A percentile compares a stretch with the other conserved stretches of the same genome.
phyloP scores from a whole-genome alignment of 2,888 invertebrate genomes.

The Ochropleura plecta region DNA sequence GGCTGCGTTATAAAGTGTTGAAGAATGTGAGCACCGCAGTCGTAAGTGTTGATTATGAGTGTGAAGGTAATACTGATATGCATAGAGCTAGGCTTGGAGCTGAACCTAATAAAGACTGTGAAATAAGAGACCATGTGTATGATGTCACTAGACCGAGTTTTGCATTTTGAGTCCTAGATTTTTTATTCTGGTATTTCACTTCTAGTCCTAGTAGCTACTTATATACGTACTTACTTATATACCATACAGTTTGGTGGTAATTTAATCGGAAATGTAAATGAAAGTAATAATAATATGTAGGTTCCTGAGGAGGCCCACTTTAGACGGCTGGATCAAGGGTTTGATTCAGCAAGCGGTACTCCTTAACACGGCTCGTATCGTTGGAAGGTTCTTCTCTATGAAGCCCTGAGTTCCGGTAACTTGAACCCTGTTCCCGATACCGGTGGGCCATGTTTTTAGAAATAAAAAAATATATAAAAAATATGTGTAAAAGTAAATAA shows the following conservation, averaged over 20 bases:
- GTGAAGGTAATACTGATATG: constrained; percentile 8
- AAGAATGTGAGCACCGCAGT: constrained; percentile 1
- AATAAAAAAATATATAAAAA: no score
- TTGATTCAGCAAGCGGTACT: no score
- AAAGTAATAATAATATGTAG: background rate
- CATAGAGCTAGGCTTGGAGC: background rate
- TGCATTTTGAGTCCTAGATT: background rate
- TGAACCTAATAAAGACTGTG: background rate
- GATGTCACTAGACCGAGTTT: background rate
- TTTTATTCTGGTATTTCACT: background rate
- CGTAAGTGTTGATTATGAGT: background rate
- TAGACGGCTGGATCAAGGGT: no score
- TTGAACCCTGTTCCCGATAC: no score
- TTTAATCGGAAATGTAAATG: background rate
- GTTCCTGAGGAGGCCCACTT: no score
- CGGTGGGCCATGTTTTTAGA: no score
- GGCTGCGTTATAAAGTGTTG: constrained; percentile 20
- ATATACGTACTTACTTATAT: no score
- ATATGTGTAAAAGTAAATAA: no score
- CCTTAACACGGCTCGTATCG: no score
- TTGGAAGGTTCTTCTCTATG: no score
- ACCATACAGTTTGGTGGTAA: background rate
- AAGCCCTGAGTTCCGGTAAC: no score
- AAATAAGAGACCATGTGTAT: background rate
- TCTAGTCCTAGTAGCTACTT: background rate